phyloP scores from a whole-genome alignment of 2,113 vertebrate genomes.

The Thomomys bottae region DNA sequence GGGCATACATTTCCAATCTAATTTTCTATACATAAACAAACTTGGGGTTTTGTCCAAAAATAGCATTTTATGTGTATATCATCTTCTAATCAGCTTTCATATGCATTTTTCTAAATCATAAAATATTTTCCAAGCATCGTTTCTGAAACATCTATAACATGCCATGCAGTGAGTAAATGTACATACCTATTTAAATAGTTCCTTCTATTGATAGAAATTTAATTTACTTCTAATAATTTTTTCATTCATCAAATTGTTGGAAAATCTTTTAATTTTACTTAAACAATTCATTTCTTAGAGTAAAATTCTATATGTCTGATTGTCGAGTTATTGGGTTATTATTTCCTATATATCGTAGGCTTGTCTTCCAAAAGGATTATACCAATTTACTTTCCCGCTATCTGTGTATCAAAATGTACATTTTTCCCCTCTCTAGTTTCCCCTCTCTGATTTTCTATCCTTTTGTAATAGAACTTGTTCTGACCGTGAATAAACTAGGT shows the following conservation, averaged over 20 bases:
- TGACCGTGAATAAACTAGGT: slow-evolving; percentile 29
- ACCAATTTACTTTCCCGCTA: slow-evolving; percentile 15
- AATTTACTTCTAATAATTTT: slow-evolving; percentile 49
- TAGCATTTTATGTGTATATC: background rate
- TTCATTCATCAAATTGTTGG: slow-evolving; percentile 26
- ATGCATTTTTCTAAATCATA: slow-evolving; percentile 23
- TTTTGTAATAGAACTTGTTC: slow-evolving; percentile 35
- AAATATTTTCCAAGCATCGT: slow-evolving; percentile 41
- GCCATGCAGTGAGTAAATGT: background rate
- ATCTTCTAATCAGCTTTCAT: background rate
- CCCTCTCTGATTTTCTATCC: slow-evolving; percentile 32
- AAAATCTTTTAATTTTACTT: slow-evolving; percentile 35
- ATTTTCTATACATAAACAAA: background rate
- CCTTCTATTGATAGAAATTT: background rate
- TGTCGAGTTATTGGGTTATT: slow-evolving; percentile 59
- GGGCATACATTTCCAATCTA: background rate
- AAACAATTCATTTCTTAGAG: slow-evolving; percentile 55
- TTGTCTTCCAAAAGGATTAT: slow-evolving; percentile 50
- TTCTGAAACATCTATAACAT: slow-evolving; percentile 6
- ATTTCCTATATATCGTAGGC: slow-evolving; percentile 33
- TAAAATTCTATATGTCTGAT: slow-evolving; percentile 50
- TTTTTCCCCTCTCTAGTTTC: background rate
- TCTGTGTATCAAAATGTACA: no score
- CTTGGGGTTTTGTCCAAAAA: slow-evolving; percentile 24
- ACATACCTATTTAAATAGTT: background rate